Percentiles rank a stretch among this genome's conserved stretches.
These are phyloP conservation scores for Holothuria scabra DNA, from an alignment of 53 echinoderm and acorn worm genomes.

Conservation along the genomic window DNA sequence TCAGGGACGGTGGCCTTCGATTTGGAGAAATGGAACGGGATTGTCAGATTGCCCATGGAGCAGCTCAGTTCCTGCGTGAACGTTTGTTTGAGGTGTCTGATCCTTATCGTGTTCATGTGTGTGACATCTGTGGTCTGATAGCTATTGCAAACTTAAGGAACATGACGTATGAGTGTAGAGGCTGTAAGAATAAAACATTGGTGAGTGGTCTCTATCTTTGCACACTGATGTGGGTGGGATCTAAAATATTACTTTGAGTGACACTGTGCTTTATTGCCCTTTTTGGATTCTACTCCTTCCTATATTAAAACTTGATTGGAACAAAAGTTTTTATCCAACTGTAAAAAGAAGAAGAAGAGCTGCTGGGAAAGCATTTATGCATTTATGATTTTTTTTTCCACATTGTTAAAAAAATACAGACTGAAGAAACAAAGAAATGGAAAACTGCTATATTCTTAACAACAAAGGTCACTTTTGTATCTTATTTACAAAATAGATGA, in stretches of 20 bases:
- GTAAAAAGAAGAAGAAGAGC: neutral
- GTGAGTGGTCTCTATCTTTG: conserved; percentile 45
- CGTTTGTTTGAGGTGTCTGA: conserved; percentile 96
- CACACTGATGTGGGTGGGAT: too few species aligned
- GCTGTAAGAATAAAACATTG: conserved; percentile 99
- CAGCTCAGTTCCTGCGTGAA: conserved; percentile 96
- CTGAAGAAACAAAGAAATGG: too few species aligned
- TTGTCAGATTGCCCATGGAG: conserved; percentile 97
- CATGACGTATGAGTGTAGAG: conserved; percentile 97
- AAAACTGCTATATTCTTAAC: too few species aligned
- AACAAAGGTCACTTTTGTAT: too few species aligned
- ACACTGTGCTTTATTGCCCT: too few species aligned
- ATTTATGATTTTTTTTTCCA: too few species aligned
- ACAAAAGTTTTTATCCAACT: neutral
- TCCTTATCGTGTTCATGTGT: conserved; percentile 94
- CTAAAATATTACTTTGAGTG: too few species aligned
- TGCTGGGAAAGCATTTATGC: neutral
- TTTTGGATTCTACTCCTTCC: too few species aligned
- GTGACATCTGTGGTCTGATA: conserved; percentile 93
- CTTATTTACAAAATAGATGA: too few species aligned
- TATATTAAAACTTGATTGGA: too few species aligned
- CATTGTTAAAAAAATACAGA: too few species aligned
- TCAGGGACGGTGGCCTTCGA: conserved; percentile 96
- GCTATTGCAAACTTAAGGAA: conserved; percentile 96
- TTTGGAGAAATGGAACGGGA: conserved; percentile 99